phyloP scores from a whole-genome alignment of 2,113 vertebrate species.

The Caranx ignobilis region DNA sequence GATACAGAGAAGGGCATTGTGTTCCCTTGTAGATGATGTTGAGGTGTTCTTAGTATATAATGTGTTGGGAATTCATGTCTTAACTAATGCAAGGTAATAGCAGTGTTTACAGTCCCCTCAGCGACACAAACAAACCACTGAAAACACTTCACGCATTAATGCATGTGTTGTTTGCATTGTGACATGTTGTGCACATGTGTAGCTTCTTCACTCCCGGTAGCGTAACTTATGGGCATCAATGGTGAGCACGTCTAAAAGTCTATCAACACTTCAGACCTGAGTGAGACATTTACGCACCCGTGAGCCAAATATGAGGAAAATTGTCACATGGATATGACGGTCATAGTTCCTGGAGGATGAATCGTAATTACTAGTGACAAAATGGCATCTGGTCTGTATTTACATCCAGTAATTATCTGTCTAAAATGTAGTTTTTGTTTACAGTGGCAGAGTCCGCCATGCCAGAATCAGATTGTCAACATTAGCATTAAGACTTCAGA shows the following conservation, averaged over 20 bases:
- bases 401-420: not conserved
- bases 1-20: not conserved
- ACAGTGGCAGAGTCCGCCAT: not conserved
- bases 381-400: not conserved
- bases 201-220: not conserved
- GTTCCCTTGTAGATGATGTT: conserved; percentile 10
- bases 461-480: not conserved
- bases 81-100: conserved; percentile 34
- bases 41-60: not conserved
- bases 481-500: not conserved
- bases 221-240: not conserved
- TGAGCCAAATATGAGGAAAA: not conserved
- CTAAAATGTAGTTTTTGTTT: not conserved
- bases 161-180: conserved; percentile 19
- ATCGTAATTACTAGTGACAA: not conserved
- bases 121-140: not conserved
- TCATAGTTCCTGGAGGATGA: not conserved
- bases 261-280: not conserved
- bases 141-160: conserved; percentile 19
- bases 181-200: not conserved
- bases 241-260: not conserved
- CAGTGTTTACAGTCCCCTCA: not conserved
- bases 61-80: conserved; percentile 19
- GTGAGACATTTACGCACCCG: not conserved
- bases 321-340: not conserved